Conservation (phyloP, 2,797 vertebrate genomes). For the Malacoctenus gilli region DNA sequence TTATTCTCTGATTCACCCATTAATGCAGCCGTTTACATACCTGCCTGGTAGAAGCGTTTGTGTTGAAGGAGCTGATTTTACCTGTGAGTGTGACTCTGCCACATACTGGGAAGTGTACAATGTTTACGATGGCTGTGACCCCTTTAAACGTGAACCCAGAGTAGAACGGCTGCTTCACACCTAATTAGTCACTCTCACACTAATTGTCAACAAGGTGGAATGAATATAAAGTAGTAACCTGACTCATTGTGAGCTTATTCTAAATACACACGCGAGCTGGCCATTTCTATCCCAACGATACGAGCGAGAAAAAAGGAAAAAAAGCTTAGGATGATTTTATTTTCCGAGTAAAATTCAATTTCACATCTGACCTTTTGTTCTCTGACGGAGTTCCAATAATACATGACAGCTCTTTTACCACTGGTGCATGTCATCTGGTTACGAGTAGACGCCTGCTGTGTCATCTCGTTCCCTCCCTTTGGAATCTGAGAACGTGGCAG, state of each 20-base stretch:
- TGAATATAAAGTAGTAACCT: not conserved
- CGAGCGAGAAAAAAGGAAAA: not conserved
- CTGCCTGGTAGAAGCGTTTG: too few species aligned
- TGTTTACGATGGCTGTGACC: not conserved
- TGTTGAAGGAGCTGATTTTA: too few species aligned
- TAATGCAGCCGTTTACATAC: too few species aligned
- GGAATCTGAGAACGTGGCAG: not conserved
- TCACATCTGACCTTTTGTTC: slow-evolving; percentile 4
- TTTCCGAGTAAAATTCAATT: not conserved
- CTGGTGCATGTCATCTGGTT: slow-evolving; percentile 13
- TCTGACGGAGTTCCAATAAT: not conserved
- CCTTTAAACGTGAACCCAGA: not conserved
- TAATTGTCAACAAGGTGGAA: not conserved
- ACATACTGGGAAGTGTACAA: too few species aligned
- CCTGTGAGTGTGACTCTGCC: too few species aligned
- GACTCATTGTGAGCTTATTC: not conserved
- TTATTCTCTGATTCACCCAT: too few species aligned
- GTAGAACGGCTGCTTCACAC: not conserved
- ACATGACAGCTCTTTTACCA: not conserved
- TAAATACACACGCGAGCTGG: not conserved
- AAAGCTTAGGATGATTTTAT: not conserved
- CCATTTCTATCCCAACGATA: not conserved
- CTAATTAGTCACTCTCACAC: not conserved
- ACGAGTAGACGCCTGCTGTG: not conserved
- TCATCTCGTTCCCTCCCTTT: slow-evolving; percentile 6